Conservation (phyloP, 2,113 vertebrate genomes). For the Pedionomus torquatus region DNA sequence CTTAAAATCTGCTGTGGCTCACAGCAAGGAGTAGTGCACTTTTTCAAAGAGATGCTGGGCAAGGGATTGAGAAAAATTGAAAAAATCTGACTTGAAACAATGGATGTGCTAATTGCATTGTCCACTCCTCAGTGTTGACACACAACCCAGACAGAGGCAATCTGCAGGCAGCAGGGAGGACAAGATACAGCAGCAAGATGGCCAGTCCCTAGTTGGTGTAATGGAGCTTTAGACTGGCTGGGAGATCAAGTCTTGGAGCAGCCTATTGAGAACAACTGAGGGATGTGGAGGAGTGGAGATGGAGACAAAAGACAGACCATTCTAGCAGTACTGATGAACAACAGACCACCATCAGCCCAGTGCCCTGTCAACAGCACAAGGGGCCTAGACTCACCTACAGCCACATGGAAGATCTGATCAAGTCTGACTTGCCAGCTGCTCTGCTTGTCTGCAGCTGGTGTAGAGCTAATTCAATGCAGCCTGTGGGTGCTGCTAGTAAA, state of each 20-base stretch:
- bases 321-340: fast-evolving
- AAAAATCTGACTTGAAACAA: background rate
- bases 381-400: fast-evolving
- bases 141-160: background rate
- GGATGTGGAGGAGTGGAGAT: background rate
- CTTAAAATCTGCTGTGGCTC: background rate
- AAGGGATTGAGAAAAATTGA: background rate
- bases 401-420: background rate
- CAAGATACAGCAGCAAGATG: background rate
- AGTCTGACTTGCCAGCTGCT: background rate
- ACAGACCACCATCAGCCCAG: background rate
- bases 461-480: background rate
- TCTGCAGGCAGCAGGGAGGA: background rate
- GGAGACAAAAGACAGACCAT: background rate
- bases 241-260: background rate
- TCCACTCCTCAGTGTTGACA: background rate
- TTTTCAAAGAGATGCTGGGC: background rate
- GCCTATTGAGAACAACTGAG: fast-evolving
- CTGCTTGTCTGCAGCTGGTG: background rate
- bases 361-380: background rate
- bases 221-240: background rate
- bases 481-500: background rate
- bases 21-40: background rate
- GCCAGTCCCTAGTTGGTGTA: background rate
- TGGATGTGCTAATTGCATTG: background rate